Evolutionary conservation across 2,797 vertebrate species (phyloP).

Genomic region (Manis pentadactyla): DNA sequence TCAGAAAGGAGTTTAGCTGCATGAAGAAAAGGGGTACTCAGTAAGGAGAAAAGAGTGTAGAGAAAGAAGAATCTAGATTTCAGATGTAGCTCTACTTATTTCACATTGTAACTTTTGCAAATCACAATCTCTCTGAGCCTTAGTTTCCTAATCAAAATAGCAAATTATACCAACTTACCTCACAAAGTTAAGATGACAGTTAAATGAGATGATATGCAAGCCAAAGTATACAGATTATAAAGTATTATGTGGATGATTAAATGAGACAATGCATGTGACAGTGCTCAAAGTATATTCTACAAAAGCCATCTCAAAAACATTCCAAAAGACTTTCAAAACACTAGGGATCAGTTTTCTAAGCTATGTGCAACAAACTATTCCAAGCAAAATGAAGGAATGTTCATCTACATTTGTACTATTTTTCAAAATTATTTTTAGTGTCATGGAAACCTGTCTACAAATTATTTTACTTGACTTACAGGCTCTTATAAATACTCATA

Average conservation of each 20-base stretch:
- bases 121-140: neutral
- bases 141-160: constrained; percentile 36
- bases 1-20: neutral
- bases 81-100: neutral
- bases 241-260: constrained; percentile 10
- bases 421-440: constrained; percentile 49
- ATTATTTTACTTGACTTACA: constrained; percentile 45
- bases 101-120: constrained; percentile 36
- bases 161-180: constrained; percentile 15
- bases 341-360: constrained; percentile 43
- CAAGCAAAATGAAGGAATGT: constrained; percentile 56
- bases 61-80: constrained; percentile 13
- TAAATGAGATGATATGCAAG: neutral
- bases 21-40: neutral
- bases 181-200: constrained; percentile 33
- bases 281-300: constrained; percentile 33
- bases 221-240: neutral
- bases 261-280: constrained; percentile 4
- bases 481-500: constrained; percentile 32
- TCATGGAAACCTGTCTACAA: constrained; percentile 52
- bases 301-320: constrained; percentile 45
- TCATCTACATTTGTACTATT: constrained; percentile 30
- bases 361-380: neutral
- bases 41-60: neutral
- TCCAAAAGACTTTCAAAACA: constrained; percentile 51